A percentile compares a stretch with the other conserved stretches of the same genome.
phyloP scores from a whole-genome alignment of 2,888 invertebrate genomes.

The Ganaspis brasiliensis region DNA sequence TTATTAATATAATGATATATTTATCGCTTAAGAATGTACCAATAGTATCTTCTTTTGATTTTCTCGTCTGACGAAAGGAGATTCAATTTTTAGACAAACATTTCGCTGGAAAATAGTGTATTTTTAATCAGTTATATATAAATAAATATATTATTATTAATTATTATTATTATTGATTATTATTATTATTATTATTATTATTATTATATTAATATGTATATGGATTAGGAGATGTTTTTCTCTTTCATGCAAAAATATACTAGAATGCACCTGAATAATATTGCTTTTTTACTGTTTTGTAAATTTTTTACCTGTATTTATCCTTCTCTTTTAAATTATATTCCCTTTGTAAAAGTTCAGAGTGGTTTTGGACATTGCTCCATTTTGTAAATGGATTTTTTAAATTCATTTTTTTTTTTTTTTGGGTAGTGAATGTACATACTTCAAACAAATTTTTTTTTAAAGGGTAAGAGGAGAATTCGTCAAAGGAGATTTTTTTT shows the following conservation, averaged over 20 bases:
- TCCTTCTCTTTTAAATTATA: neutral
- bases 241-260: conserved; percentile 78
- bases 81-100: conserved; percentile 71
- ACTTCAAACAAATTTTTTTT: too few relatives aligned
- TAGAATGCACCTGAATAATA: conserved; percentile 72
- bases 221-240: conserved; percentile 76
- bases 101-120: conserved; percentile 72
- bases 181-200: conserved; percentile 63
- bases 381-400: too few relatives aligned
- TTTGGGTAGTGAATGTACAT: too few relatives aligned
- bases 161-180: conserved; percentile 65
- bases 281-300: neutral
- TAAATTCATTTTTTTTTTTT: too few relatives aligned
- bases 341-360: too few relatives aligned
- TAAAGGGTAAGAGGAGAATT: too few relatives aligned
- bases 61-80: conserved; percentile 67
- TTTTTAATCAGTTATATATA: conserved; percentile 75
- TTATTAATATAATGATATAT: conserved; percentile 75
- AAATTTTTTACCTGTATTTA: neutral
- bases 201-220: conserved; percentile 71
- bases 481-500: too few relatives aligned
- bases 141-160: conserved; percentile 66
- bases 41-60: conserved; percentile 68
- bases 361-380: too few relatives aligned
- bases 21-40: conserved; percentile 71